Conservation (phyloP, 2,888 invertebrate species). For the Macaria liturata region DNA sequence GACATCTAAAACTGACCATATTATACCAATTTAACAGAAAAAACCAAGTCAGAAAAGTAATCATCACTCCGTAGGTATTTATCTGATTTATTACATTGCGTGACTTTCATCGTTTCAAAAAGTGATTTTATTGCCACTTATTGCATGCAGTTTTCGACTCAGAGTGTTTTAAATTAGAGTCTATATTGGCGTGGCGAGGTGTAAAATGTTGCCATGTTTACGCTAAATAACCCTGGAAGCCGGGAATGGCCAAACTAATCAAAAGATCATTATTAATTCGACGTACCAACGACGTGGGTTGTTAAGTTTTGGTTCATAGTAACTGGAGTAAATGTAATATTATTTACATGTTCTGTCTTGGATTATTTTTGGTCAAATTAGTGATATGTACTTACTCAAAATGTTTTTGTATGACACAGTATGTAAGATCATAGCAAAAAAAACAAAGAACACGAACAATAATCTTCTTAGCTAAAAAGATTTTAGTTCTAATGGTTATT, state of each 20-base stretch:
- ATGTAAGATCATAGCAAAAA: too few species aligned
- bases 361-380: too few species aligned
- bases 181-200: conserved; percentile 43
- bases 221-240: conserved; percentile 65
- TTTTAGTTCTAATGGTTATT: too few species aligned
- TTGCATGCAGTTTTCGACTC: conserved; percentile 52
- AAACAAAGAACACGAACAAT: too few species aligned
- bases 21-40: conserved; percentile 16
- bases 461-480: too few species aligned
- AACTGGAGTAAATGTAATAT: conserved; percentile 7
- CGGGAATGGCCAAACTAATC: conserved; percentile 72
- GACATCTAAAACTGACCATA: too few species aligned
- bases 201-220: conserved; percentile 68
- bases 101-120: conserved; percentile 70
- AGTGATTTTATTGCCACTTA: conserved; percentile 67
- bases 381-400: too few species aligned
- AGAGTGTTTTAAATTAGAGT: conserved; percentile 46
- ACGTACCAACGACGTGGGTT: conserved; percentile 38
- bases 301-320: conserved; percentile 25
- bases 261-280: conserved; percentile 65
- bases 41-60: conserved; percentile 35
- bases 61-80: conserved; percentile 65
- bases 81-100: conserved; percentile 72
- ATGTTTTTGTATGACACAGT: too few species aligned
- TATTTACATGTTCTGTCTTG: too few species aligned